Percentiles rank a stretch among this genome's conserved stretches.
Evolutionary conservation across 2,797 vertebrate species (phyloP).

Genomic region (Gymnopithys bicolor): DNA sequence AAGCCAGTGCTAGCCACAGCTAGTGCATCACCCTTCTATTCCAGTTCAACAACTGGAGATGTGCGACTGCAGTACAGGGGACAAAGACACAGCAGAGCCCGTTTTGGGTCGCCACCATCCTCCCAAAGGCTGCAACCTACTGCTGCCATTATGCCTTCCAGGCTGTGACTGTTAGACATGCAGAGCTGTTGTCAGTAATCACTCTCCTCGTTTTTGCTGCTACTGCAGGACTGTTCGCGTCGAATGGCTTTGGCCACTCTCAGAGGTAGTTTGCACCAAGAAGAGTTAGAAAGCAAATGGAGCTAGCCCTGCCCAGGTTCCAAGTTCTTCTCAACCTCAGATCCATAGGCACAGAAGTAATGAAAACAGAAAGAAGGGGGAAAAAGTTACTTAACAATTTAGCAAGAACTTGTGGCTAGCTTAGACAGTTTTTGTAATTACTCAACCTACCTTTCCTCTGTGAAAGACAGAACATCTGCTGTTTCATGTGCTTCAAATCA

Average conservation of each 20-base stretch:
- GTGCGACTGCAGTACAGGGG: accelerated
- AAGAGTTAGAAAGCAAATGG: not conserved
- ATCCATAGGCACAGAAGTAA: not conserved
- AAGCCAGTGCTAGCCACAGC: not conserved
- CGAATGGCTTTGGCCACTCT: not conserved
- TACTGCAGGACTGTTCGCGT: not conserved
- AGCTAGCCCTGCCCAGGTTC: not conserved
- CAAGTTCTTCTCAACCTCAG: not conserved
- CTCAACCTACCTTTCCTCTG: not conserved
- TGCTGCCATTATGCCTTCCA: not conserved
- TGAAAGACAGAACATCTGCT: not conserved
- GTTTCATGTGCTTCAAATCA: not conserved
- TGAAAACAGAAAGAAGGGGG: not conserved
- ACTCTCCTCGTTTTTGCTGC: not conserved
- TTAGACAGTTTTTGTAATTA: not conserved
- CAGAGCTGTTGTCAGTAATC: not conserved
- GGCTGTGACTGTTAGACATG: not conserved
- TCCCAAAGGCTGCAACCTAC: not conserved
- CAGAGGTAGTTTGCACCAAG: not conserved
- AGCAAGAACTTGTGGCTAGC: slow-evolving; percentile 8
- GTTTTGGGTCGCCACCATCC: not conserved
- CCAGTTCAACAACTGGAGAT: not conserved
- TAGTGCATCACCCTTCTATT: not conserved
- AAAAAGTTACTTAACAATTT: not conserved
- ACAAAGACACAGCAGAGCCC: not conserved